Percentiles rank a stretch among this genome's conserved stretches.
Conservation (phyloP, 2,888 invertebrate genomes). For the Aphodius sticticus region DNA sequence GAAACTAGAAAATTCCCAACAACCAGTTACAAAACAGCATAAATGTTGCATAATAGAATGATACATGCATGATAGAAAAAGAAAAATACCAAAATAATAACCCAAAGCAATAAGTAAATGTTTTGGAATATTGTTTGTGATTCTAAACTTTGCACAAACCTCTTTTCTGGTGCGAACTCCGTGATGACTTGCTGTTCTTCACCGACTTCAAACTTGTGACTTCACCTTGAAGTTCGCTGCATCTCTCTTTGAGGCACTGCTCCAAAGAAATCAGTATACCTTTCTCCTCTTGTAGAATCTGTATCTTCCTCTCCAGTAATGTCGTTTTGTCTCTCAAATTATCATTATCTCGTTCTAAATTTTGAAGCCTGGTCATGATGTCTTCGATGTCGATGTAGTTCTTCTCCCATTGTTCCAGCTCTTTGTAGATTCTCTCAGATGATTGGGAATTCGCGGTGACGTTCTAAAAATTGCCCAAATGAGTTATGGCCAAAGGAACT, state of each 20-base stretch:
- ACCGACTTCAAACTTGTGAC: conserved; percentile 69
- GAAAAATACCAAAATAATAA: too few species aligned
- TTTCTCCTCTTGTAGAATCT: conserved; percentile 82
- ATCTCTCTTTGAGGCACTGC: conserved; percentile 77
- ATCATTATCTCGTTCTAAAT: conserved; percentile 73
- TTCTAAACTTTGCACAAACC: conserved; percentile 4
- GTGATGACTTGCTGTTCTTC: conserved; percentile 59
- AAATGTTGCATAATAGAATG: too few species aligned
- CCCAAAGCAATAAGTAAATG: conserved; percentile 13
- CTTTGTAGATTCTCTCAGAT: conserved; percentile 70
- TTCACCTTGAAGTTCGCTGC: conserved; percentile 78
- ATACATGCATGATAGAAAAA: too few species aligned
- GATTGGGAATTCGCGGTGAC: conserved; percentile 70
- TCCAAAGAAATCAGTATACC: conserved; percentile 76
- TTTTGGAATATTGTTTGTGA: too few species aligned
- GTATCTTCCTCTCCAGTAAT: conserved; percentile 74
- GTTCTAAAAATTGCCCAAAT: conserved; percentile 61
- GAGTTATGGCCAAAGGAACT: neutral
- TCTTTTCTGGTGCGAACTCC: conserved; percentile 43
- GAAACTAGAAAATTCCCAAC: too few species aligned
- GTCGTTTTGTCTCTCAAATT: conserved; percentile 72
- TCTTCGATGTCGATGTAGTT: conserved; percentile 83
- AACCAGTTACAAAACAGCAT: too few species aligned
- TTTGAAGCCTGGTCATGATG: conserved; percentile 73
- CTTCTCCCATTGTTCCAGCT: conserved; percentile 79